A percentile compares a stretch with the other conserved stretches of the same genome.
Evolutionary conservation across 2,888 invertebrate species (phyloP).

Genomic region (Tenthredo distinguenda): DNA sequence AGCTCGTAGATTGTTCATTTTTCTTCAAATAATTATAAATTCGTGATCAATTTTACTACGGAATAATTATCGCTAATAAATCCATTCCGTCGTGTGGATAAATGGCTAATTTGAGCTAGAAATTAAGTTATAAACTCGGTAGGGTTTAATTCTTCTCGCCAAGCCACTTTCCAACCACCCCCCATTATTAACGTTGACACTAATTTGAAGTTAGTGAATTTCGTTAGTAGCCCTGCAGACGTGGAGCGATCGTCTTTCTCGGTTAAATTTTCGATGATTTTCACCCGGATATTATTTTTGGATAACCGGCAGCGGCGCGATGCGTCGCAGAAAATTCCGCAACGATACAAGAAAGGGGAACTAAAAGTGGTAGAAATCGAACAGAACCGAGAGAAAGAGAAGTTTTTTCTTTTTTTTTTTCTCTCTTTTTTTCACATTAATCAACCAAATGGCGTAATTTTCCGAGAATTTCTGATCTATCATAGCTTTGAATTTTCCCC

Average conservation of each 20-base stretch:
- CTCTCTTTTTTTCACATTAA: background rate
- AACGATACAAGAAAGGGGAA: background rate
- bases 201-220: constrained; percentile 26
- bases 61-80: background rate
- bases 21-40: background rate
- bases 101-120: background rate
- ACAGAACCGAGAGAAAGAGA: background rate
- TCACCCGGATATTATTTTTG: no score
- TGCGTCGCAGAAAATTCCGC: background rate
- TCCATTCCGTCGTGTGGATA: background rate
- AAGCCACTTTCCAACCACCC: background rate
- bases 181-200: constrained; percentile 22
- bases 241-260: background rate
- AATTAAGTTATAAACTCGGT: constrained; percentile 33
- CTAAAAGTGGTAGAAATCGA: background rate
- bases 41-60: background rate
- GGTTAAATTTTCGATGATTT: background rate
- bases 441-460: background rate
- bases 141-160: constrained; percentile 9
- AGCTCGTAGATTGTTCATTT: no score
- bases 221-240: constrained; percentile 5
- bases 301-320: no score
- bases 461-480: background rate
- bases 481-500: background rate
- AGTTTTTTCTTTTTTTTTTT: background rate